Base-by-base conservation (phyloP, 1,140 invertebrate species). In the Platyscapa corneri region DNA sequence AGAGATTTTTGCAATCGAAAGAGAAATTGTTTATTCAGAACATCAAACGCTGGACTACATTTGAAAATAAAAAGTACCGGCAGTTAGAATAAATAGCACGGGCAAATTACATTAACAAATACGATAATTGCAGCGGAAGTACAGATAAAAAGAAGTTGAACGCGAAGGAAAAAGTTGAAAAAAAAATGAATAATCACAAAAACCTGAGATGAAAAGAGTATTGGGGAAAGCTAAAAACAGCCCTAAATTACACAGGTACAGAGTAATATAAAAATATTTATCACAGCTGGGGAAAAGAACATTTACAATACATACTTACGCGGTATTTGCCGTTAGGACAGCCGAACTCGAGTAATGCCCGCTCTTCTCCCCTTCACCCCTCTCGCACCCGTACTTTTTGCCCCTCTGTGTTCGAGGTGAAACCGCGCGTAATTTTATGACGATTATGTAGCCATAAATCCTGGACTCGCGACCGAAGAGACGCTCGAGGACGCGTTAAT, bases 361-460 rank as follows among this genome's bases (percentile, higher is more conserved):
- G 42, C 42, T 5, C 12, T 46, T 46, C 42, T 46, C 42, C 12
- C 42, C 42, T 12, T 5, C 42, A 12, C 42, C 42, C 5, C 12
- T 12, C 5, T 12, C 42, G 12, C 49, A 16, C 64, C 14, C 34
- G 20, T 1, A 39, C 65, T 79, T 79, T 64, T 65, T 37, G 14
- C 77, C 16, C 49, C 49, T 14, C 10, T 6, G 1, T 34, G 27
- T 14, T 0, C 53, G 27, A 42, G 39, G 20, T 64, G 56, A 3
- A 80, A 37, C 14, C 64, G n/a, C 56, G 34, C 49, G 65, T 82
- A 74, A 74, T 82, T 60, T 82, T 37, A 74, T 70, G 70, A 32
- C 70, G 67, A 82, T 82, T 82, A 74, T 82, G 37, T 34, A 70
- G 8, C 16, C 49, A 82, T 82, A 74, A 82, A 82, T 82, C 65